Evolutionary conservation across 92 coral and sea anemone species (phyloP), one percentile per base, ranked within the genome.

Genomic region (Palythoa grandis): DNA sequence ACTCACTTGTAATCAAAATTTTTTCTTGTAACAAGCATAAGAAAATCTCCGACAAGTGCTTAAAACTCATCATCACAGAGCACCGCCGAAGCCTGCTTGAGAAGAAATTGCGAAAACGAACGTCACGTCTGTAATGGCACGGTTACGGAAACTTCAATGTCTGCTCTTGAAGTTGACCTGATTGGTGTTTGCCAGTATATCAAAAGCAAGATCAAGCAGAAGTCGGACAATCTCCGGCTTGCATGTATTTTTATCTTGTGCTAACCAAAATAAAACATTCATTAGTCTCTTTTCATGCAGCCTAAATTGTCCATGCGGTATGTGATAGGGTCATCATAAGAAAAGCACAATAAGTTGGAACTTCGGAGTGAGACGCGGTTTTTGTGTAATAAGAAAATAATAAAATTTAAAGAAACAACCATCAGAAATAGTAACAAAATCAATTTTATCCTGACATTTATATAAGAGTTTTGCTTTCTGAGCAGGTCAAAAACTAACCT

Each of bases 1-100:
- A 71, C 88, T 83, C 85, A 65, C 93, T 75, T 88, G 90, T 72
- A 19, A 50, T 66, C 53, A 84, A 53, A 76, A 76, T 76, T 76
- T 11, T n/a, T 5, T 72, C 54, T 38, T 19, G 52, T 43, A 9
- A 15, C 22, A 43, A 72, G 15, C 37, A 17, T 11, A 52, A 25
- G 67, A 25, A 24, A n/a, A 1, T 54, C 50, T 24, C 68, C n/a
- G 3, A 23, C 29, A 24, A 22, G 7, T 40, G 12, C 56, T 6
- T 61, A 9, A 63, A 63, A 23, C 19, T 63, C 11, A 19, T 3
- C 3, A 63, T 4, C 11, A 61, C 4, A 9, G 19, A 63, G 25
- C 20, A n/a, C 0, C 69, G 11, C 23, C 19, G 25, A 23, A n/a
- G 69, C 69, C 22, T 63, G 25, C 69, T 63, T 20, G 2, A 63